phyloP scores from a whole-genome alignment of 2,113 vertebrate species.

The Lynx canadensis region DNA sequence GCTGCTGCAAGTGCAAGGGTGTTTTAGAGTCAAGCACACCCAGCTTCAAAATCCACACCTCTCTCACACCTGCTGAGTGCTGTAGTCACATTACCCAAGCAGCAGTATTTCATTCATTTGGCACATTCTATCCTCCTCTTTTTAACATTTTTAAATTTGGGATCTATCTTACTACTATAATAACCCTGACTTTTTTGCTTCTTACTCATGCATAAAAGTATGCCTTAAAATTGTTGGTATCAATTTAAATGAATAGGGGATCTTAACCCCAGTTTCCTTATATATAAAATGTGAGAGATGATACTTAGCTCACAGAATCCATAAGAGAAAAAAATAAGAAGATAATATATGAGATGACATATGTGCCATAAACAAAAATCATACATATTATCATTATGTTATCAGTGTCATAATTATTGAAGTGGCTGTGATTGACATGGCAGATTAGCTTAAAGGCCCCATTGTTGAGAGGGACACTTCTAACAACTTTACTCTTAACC shows the following conservation, averaged over 20 bases:
- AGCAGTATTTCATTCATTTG: neutral
- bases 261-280: neutral
- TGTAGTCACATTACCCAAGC: too few species aligned
- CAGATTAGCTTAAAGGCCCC: neutral
- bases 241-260: neutral
- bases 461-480: neutral
- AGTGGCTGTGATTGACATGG: neutral
- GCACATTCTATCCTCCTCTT: neutral
- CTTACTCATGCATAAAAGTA: neutral
- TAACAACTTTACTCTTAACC: neutral
- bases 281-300: neutral
- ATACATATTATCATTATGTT: neutral
- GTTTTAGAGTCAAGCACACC: rapidly evolving
- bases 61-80: too few species aligned
- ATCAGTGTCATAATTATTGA: neutral
- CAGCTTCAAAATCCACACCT: neutral
- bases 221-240: neutral
- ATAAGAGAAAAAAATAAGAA: neutral
- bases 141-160: neutral
- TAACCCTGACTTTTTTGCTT: neutral
- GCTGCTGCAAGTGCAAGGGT: rapidly evolving
- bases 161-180: neutral
- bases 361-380: neutral
- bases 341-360: neutral
- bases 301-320: neutral